Evolutionary conservation across 2,888 invertebrate genomes (phyloP).

Genomic region (Drepanosiphum platanoidis): DNA sequence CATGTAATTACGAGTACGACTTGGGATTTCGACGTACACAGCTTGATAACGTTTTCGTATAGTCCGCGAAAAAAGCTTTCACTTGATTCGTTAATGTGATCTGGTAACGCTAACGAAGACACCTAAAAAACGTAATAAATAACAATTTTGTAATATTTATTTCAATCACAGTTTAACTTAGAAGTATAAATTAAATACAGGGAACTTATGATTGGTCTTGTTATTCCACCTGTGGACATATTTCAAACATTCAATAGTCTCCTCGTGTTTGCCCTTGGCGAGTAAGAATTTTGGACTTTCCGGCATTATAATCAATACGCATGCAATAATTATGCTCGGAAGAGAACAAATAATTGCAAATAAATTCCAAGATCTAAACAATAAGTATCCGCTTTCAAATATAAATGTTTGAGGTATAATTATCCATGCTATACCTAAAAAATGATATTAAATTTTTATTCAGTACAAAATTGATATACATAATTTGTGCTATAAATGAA

Average conservation of each 20-base stretch:
- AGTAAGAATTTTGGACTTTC: slow-evolving; percentile 85
- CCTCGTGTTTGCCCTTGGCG: slow-evolving; percentile 81
- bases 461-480: too few species aligned
- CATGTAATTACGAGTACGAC: slow-evolving; percentile 3
- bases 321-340: slow-evolving; percentile 75
- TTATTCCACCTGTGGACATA: slow-evolving; percentile 46
- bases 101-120: slow-evolving; percentile 29
- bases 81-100: background rate
- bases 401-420: slow-evolving; percentile 78
- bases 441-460: slow-evolving; percentile 3
- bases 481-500: too few species aligned
- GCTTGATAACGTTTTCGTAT: background rate
- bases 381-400: slow-evolving; percentile 71
- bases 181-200: background rate
- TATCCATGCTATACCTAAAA: slow-evolving; percentile 79
- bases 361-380: slow-evolving; percentile 83
- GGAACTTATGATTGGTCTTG: slow-evolving; percentile 21
- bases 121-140: background rate
- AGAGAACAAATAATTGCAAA: slow-evolving; percentile 80
- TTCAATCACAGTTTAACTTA: background rate
- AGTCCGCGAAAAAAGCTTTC: slow-evolving; percentile 29
- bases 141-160: too few species aligned
- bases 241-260: slow-evolving; percentile 74
- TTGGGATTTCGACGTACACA: slow-evolving; percentile 36
- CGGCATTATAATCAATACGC: slow-evolving; percentile 80